Evolutionary conservation across 1,140 invertebrate genomes (phyloP), one percentile per base, ranked within the genome.

Genomic region (Homarus americanus): DNA sequence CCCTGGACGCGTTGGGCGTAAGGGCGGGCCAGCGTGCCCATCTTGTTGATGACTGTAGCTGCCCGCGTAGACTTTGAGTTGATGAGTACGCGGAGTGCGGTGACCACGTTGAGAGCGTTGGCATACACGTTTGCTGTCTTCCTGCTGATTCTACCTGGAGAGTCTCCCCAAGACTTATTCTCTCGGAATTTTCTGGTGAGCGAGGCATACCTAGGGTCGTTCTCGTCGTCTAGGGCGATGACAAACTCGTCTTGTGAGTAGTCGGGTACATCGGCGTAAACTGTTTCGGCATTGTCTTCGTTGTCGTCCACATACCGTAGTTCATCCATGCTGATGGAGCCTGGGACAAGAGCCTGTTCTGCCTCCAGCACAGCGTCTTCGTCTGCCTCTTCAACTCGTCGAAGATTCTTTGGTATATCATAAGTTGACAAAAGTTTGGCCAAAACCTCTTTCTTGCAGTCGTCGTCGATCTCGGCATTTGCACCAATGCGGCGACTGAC

Each of bases 181-280:
- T 91, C 69, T 20, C 92, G 75, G 80, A 93, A 58, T 7, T 69
- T 86, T 7, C 91, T 87, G n/a, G 92, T 92, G 53, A 93, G 79
- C 12, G 87, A 90, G 76, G 90, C 91, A 20, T 93, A 93, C 32
- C 87, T 89, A 24, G 92, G 92, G 87, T 93, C 91, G 69, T 93
- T 93, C 73, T 93, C 92, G 72, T 93, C 92, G 66, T 92, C 92
- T 28, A 93, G 92, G 32, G 92, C 92, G 69, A 93, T 93, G 28
- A 93, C 91, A 53, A 93, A 93, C 82, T 93, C 92, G 34, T 93
- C 92, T 34, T 93, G 92, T 17, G 92, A 93, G 49, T 92, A 93
- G 79, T 93, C 91, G 32, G 92, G 92, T 40, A 93, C 80, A 72
- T 93, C 92, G 38, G 92, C 90, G 75, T 93, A 93, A 15, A 93